These are phyloP conservation scores for Gymnothorax reevesii DNA, from an alignment of 2,797 vertebrate species.

Conservation along the genomic window DNA sequence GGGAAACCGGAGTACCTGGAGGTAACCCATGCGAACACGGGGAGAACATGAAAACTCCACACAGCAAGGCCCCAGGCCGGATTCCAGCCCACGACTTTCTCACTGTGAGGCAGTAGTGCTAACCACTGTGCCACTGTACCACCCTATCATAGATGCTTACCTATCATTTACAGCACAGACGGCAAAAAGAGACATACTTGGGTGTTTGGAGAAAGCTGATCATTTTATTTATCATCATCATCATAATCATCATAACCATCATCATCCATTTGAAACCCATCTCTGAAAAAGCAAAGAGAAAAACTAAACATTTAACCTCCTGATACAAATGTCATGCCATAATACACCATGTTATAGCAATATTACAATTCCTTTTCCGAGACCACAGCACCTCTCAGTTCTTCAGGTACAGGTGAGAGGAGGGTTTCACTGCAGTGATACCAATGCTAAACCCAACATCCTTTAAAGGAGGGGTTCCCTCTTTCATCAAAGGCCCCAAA, in stretches of 20 bases:
- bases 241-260: background rate
- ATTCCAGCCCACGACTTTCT: no score
- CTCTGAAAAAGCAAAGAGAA: background rate
- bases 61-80: no score
- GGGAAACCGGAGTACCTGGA: no score
- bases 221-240: constrained; percentile 5
- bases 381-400: background rate
- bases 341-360: background rate
- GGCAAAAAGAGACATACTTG: background rate
- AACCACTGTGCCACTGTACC: no score
- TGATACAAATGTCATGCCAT: background rate
- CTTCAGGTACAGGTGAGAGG: background rate
- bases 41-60: no score
- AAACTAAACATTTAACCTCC: background rate
- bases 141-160: background rate
- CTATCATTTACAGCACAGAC: background rate
- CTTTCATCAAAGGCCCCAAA: background rate
- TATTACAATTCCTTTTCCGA: background rate
- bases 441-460: background rate
- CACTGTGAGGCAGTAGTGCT: no score
- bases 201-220: constrained; percentile 10
- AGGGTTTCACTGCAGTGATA: background rate
- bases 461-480: background rate
- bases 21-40: no score
- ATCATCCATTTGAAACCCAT: background rate